Percentiles rank a stretch among this genome's conserved stretches.
These are phyloP conservation scores for Gephyroberyx darwinii DNA, from an alignment of 2,797 vertebrate species.

Conservation along the genomic window DNA sequence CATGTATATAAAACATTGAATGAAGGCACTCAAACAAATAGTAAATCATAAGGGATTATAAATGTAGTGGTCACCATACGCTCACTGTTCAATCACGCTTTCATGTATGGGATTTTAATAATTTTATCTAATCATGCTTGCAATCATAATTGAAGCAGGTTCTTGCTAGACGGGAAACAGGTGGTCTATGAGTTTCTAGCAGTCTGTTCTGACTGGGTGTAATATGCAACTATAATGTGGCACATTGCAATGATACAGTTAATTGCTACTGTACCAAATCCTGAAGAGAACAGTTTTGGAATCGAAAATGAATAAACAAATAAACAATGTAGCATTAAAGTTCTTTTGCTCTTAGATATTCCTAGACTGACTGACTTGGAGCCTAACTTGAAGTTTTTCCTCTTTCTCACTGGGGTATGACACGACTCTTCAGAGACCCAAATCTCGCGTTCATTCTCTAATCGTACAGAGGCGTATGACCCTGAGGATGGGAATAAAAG, in stretches of 20 bases:
- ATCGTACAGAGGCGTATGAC: slow-evolving; percentile 83
- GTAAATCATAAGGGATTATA: neutral
- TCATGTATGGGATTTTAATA: neutral
- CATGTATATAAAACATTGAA: too few species aligned
- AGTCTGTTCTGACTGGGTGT: neutral
- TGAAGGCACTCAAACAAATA: neutral
- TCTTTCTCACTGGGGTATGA: slow-evolving; percentile 63
- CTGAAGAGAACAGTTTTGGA: neutral
- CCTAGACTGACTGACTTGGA: slow-evolving; percentile 79
- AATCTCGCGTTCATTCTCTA: slow-evolving; percentile 79
- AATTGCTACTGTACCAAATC: neutral
- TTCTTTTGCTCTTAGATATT: slow-evolving; percentile 68
- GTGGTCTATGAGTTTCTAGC: neutral
- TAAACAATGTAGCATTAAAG: slow-evolving; percentile 38
- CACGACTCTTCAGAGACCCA: slow-evolving; percentile 75
- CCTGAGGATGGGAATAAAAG: slow-evolving; percentile 86
- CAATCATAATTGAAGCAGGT: neutral
- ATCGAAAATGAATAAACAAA: slow-evolving; percentile 40
- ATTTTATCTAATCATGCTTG: neutral
- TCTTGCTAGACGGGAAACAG: slow-evolving; percentile 10
- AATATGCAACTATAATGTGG: neutral
- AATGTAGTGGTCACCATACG: neutral
- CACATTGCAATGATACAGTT: neutral
- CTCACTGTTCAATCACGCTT: neutral
- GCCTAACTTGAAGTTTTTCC: slow-evolving; percentile 67